Evolutionary conservation across 2,888 invertebrate species (phyloP), one percentile per base, ranked within the genome.

Genomic region (Campaea margaritaria): DNA sequence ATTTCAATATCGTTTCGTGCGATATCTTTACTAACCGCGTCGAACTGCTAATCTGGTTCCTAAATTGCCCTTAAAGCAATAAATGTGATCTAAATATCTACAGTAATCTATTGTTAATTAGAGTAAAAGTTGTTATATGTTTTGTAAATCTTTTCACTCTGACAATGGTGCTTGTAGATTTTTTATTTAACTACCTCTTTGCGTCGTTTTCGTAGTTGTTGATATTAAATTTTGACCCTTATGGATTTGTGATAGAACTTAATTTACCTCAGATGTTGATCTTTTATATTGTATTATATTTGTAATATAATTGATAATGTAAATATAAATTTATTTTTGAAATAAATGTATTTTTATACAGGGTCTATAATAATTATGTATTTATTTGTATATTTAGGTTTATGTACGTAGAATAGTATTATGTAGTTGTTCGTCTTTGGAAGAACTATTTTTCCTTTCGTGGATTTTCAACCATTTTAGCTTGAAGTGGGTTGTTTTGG

Each of bases 61-160:
- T n/a, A n/a, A n/a, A n/a, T n/a, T n/a, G n/a, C n/a, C n/a, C n/a
- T 11, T 11, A 34, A 34, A 34, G 34, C 34, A 34, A 34, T 36
- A 36, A 11, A 41, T 43, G 38, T 45, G 48, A 44, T 36, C 1
- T 31, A 31, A 31, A 42, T 47, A 46, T 50, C 7, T 52, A 39
- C 47, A 48, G 45, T 51, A 39, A 14, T 13, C 31, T 52, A 41
- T 57, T 48, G 44, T 58, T n/a, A 16, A 43, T 47, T 70, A 57
- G 64, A 68, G 72, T 74, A 74, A 73, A 75, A 73, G 69, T 75
- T 74, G 70, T 74, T 77, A 69, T 71, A 62, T 73, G 64, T 72
- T 75, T 72, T 73, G 72, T 79, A 78, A 72, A 70, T 74, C 68
- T 72, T 72, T 76, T 70, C 39, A 69, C 70, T 72, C 58, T 42